Evolutionary conservation across 2,888 invertebrate genomes (phyloP), one percentile per base, ranked within the genome.

Genomic region (Oxytorus armatus): DNA sequence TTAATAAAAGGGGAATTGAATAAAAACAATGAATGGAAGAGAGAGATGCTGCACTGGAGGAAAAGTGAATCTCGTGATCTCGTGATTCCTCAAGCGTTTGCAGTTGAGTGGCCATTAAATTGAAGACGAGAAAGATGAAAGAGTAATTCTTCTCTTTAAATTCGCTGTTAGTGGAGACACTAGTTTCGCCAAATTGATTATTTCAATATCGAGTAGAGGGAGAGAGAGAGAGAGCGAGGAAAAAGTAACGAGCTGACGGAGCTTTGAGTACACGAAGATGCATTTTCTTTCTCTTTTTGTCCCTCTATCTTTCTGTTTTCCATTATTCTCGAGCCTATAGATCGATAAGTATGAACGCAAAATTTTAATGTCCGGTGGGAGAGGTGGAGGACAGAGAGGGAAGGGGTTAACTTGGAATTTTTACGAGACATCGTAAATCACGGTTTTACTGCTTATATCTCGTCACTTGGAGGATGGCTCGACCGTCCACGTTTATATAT

Each of bases 391-490:
- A n/a, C n/a, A n/a, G n/a, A n/a, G n/a, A n/a, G n/a, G n/a, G n/a
- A 63, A 55, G 55, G 74, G 69, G 77, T 75, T 77, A 79, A 81
- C 81, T 83, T 69, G 49, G 47, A 53, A 77, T 75, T 83, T 87
- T 87, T 87, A 87, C 85, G 85, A 70, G 81, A 77, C 77, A 66
- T 77, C 83, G 82, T 88, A 88, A 88, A 88, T 88, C 86, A 87
- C 83, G 78, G 83, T 88, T 66, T 88, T 88, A 88, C 82, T 85
- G 73, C 82, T 78, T 70, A 49, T 81, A 57, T 79, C 75, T 73
- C 76, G 74, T 73, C 72, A 80, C 80, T 79, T 70, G 74, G 73
- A 73, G 73, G 65, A 73, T 72, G 72, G 53, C 77, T 29, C 65
- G 75, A 49, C 47, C 49, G 72, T 55, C 39, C 55, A 66, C 51